Evolutionary conservation across 2,888 invertebrate genomes (phyloP).

Genomic region (Hyles lineata): DNA sequence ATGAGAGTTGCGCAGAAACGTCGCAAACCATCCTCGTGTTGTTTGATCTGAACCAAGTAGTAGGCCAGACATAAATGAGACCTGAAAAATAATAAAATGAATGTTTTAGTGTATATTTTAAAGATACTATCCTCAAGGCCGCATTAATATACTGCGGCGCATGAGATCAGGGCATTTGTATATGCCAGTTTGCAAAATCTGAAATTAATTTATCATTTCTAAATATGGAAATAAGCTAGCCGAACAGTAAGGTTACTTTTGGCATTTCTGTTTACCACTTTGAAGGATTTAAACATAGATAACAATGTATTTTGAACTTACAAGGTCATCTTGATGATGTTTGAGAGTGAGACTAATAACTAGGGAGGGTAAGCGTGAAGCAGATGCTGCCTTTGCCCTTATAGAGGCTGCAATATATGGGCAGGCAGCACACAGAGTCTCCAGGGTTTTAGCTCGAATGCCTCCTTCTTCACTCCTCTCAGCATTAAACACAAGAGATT

Average conservation of each 20-base stretch:
- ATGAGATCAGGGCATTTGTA: no score
- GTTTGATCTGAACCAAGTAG: constrained; percentile 95
- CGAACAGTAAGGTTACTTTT: no score
- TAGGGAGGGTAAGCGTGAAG: constrained; percentile 95
- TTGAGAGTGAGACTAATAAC: constrained; percentile 93
- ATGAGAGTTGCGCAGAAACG: constrained; percentile 94
- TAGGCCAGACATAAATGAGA: constrained; percentile 95
- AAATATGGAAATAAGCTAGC: no score
- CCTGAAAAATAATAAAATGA: constrained; percentile 63
- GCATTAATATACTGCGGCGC: no score
- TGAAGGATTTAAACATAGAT: no score
- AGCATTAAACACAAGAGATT: constrained; percentile 93
- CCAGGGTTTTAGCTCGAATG: constrained; percentile 91
- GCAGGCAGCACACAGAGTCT: constrained; percentile 94
- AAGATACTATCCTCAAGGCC: not conserved
- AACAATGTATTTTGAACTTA: constrained; percentile 50
- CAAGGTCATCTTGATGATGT: constrained; percentile 85
- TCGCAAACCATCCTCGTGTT: constrained; percentile 96
- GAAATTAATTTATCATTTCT: no score
- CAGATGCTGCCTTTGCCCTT: constrained; percentile 94
- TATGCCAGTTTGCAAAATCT: no score
- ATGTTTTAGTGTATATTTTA: not conserved
- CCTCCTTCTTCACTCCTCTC: constrained; percentile 95
- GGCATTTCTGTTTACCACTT: not conserved
- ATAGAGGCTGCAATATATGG: constrained; percentile 94